Evolutionary conservation across 2,113 vertebrate genomes (phyloP), one percentile per base, ranked within the genome.

Genomic region (Ondatra zibethicus): DNA sequence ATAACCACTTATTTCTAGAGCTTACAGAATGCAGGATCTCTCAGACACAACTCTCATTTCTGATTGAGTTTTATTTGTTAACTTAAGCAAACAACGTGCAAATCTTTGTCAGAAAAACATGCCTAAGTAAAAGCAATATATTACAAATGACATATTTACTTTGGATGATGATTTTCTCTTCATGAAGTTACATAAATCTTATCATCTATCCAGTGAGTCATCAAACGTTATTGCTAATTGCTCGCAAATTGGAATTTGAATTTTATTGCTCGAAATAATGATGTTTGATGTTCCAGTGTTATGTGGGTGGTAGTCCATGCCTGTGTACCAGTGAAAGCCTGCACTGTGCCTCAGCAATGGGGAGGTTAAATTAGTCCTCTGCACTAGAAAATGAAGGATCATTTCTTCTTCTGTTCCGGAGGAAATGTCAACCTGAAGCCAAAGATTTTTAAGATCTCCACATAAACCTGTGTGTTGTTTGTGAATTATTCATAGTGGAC

Each of bases 401-500:
- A 8, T 82, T 6, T 58, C 14, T 84, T 39, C 9, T 25, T 4
- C 4, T n/a, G 8, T 76, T 75, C 92, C 13, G 55, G 66, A 94
- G 90, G 55, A 97, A 97, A 85, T 94, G 88, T n/a, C 70, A 92
- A 29, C 55, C 29, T 93, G 16, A 65, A 96, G 39, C 55, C 70
- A 85, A 89, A 25, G 63, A 93, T 84, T 96, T 96, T 95, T 80
- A 88, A 92, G 58, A 66, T 47, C 55, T 78, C 72, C 72, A 94
- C 88, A 89, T 92, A 78, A 97, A 93, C 65, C 88, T 85, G 7
- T 82, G 8, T 82, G n/a, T 66, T 86, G 61, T 47, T 93, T 92
- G 70, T 96, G 93, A 93, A 97, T 96, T 96, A 96, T 96, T 97
- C 76, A 92, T 93, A 77, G 77, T 12, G 25, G 77, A 75, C 82